Conservation (phyloP, 2,113 vertebrate species). For the Panthera tigris region DNA sequence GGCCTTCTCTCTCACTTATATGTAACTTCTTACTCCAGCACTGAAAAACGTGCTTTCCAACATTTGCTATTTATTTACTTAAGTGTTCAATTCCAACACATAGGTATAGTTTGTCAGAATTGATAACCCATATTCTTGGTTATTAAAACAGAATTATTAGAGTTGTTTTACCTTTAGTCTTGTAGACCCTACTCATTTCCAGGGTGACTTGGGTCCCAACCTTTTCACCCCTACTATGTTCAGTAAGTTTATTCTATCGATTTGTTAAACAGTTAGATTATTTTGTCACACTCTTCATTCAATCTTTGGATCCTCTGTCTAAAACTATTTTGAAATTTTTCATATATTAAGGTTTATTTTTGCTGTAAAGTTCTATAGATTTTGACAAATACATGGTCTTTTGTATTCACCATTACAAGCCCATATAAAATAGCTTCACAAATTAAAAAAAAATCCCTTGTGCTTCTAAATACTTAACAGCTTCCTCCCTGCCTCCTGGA, state of each 20-base stretch:
- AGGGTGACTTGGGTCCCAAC: not conserved
- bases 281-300: not conserved
- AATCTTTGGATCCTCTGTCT: not conserved
- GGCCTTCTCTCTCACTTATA: not conserved
- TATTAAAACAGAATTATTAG: not conserved
- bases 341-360: not conserved
- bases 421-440: not conserved
- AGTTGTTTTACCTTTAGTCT: not conserved
- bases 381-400: not conserved
- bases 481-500: fast-evolving
- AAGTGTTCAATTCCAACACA: not conserved
- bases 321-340: not conserved
- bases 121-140: not conserved
- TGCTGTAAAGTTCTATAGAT: not conserved
- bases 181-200: not conserved
- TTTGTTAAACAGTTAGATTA: not conserved
- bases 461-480: not conserved
- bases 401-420: not conserved
- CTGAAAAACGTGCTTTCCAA: not conserved
- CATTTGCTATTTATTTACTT: not conserved
- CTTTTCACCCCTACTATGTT: not conserved
- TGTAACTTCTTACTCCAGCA: not conserved
- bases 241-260: not conserved
- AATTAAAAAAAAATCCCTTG: not conserved
- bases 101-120: not conserved